Base-by-base conservation (phyloP, 2,888 invertebrate species). In the Antheraea assamensis region DNA sequence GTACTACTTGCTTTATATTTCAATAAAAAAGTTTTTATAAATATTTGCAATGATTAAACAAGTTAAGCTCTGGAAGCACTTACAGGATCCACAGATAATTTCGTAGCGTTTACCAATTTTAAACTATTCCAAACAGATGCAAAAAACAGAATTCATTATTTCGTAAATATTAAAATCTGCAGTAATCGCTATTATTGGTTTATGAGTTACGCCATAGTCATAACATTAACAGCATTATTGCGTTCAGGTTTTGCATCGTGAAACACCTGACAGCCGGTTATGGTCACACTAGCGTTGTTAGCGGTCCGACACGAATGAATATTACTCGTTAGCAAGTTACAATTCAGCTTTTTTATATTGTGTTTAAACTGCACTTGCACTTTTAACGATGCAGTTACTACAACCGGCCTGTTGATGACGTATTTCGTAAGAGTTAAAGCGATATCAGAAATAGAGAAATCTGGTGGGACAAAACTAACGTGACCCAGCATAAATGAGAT, bases 201-300 rank as follows among this genome's bases (percentile, higher is more conserved):
- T 24, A 58, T 24, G 58, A 58, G 24, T 64, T 64, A 64, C 27
- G 61, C 15, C 27, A 64, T 17, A 30, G 17, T 30, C n/a, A 21
- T 64, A 30, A 64, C 30, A 64, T 70, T 70, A 72, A 72, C 27
- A 72, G 73, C 76, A 74, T 75, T 72, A 55, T 71, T 73, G 70
- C 61, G 77, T 75, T 77, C 74, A 74, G 78, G 79, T 78, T 81
- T 79, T 78, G 75, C 78, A 77, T 78, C 79, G 77, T 75, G 75
- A 75, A 83, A 78, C 80, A 78, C 78, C 78, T 81, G 84, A 78
- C 73, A 72, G 70, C 73, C 71, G 72, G 74, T 74, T 77, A 49
- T 13, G 35, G 21, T 35, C 24, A 68, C 24, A 68, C 35, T 35
- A 35, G n/a, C 66, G 3, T 68, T 7, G 68, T 35, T 68, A 35